A percentile compares a stretch with the other conserved stretches of the same genome.
Evolutionary conservation across 2,113 vertebrate species (phyloP).

Genomic region (Psilopsiagon aymara): DNA sequence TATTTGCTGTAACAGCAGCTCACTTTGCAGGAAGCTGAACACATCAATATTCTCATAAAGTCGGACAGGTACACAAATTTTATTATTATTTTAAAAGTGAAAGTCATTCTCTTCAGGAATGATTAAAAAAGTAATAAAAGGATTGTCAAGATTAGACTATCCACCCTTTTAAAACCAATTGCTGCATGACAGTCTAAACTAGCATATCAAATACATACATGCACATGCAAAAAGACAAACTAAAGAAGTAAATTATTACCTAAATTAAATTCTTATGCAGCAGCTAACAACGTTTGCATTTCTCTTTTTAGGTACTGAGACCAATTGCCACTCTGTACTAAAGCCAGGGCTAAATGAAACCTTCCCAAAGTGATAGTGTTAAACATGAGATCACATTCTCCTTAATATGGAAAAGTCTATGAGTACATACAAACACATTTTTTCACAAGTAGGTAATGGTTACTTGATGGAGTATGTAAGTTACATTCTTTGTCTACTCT

Average conservation of each 20-base stretch:
- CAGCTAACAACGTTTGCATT: conserved; percentile 13
- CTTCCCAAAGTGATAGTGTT: background rate
- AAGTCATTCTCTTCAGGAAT: background rate
- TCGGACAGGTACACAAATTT: background rate
- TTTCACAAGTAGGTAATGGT: conserved; percentile 53
- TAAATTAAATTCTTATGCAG: conserved; percentile 24
- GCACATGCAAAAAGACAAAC: background rate
- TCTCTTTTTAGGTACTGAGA: conserved; percentile 15
- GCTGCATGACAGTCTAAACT: background rate
- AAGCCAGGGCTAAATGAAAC: background rate
- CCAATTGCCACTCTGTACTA: background rate
- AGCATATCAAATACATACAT: background rate
- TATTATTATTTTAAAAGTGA: background rate
- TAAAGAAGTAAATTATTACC: conserved; percentile 42
- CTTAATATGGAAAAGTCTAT: conserved; percentile 34
- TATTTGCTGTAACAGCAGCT: background rate
- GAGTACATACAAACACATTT: background rate
- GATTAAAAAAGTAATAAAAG: background rate
- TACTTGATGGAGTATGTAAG: background rate
- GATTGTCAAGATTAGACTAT: background rate
- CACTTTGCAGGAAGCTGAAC: background rate
- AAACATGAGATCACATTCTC: background rate
- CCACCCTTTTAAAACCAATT: background rate
- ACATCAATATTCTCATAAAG: background rate
- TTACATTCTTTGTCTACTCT: conserved; percentile 5